These are phyloP conservation scores for Xylocopa sonorina DNA, from an alignment of 1,140 invertebrate species.

Conservation along the genomic window DNA sequence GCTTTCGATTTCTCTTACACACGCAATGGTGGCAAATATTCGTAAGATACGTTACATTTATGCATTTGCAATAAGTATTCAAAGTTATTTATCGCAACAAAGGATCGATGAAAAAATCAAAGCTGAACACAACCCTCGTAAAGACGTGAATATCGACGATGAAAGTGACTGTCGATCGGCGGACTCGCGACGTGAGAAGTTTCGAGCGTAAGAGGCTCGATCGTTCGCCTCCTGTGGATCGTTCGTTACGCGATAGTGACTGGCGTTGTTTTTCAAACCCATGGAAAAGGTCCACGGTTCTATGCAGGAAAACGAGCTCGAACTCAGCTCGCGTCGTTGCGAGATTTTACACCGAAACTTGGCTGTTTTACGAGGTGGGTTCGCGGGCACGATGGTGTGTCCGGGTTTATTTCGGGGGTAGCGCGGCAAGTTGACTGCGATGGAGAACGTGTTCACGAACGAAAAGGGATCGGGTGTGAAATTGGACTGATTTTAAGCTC, in stretches of 20 bases:
- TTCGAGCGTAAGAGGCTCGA: neutral
- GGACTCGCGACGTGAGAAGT: neutral
- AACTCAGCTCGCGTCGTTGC: neutral
- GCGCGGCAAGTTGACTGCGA: neutral
- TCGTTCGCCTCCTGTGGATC: neutral
- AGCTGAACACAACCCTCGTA: too few species aligned
- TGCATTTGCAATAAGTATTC: too few species aligned
- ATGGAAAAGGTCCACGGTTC: neutral
- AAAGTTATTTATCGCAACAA: too few species aligned
- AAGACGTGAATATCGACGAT: neutral
- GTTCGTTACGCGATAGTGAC: neutral
- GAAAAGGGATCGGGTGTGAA: constrained; percentile 8
- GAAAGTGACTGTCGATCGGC: neutral
- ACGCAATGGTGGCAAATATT: too few species aligned
- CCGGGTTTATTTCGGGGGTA: neutral
- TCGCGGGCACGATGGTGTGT: too few species aligned
- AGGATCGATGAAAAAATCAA: too few species aligned
- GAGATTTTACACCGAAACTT: constrained; percentile 31
- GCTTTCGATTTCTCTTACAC: too few species aligned
- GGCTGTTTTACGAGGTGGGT: neutral
- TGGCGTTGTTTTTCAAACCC: neutral
- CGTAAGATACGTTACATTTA: too few species aligned
- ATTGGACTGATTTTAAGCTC: neutral
- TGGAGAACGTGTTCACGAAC: neutral
- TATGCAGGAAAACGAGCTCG: neutral